Conservation (phyloP, 2,797 vertebrate species). For the Margarornis squamiger region DNA sequence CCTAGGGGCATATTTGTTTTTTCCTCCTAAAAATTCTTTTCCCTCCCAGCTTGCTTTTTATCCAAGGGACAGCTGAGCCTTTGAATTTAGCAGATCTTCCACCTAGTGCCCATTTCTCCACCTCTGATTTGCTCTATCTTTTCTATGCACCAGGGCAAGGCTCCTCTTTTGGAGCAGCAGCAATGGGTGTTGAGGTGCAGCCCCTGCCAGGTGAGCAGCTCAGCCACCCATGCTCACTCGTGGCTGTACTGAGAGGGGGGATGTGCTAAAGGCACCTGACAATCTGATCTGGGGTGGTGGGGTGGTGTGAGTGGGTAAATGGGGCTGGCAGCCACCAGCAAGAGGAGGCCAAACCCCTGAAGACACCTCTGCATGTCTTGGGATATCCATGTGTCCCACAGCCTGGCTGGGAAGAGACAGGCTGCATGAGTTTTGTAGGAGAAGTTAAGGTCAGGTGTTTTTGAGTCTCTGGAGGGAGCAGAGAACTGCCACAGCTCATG, state of each 20-base stretch:
- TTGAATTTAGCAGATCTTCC: neutral
- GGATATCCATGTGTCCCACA: fast-evolving
- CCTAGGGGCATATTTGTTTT: neutral
- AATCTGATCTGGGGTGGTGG: neutral
- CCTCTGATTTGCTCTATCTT: neutral
- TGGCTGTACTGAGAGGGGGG: neutral
- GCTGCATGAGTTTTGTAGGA: fast-evolving
- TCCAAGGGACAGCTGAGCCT: neutral
- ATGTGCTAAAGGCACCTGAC: neutral
- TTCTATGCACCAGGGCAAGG: neutral
- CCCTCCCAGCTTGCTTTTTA: neutral
- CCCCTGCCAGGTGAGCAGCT: neutral
- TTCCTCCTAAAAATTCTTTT: neutral
- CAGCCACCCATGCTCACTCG: neutral
- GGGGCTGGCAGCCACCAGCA: neutral
- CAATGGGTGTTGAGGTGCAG: neutral
- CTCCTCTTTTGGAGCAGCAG: neutral
- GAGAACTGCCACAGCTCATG: neutral
- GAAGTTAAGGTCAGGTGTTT: neutral
- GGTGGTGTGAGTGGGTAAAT: neutral
- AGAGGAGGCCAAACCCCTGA: neutral
- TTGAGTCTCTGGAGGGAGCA: fast-evolving
- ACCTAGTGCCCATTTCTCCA: neutral
- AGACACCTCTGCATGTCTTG: neutral
- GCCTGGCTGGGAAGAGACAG: neutral